These are phyloP conservation scores for Ctenosaura bakeri DNA, from an alignment of 2,797 vertebrate species.

Conservation along the genomic window DNA sequence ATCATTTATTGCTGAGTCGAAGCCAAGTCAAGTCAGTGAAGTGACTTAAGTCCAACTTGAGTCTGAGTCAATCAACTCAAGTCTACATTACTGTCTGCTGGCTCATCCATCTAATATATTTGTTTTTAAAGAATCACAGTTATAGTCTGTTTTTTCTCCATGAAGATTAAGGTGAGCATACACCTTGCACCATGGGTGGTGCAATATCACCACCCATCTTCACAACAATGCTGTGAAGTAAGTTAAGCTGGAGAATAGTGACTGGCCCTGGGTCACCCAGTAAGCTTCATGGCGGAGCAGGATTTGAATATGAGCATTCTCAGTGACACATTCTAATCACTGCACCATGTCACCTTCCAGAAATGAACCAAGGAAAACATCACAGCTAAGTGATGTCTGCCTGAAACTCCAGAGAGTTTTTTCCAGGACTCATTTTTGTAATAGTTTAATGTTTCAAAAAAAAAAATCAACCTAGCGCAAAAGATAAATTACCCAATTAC, in stretches of 20 bases:
- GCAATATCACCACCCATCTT: not conserved
- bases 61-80: too few relatives aligned
- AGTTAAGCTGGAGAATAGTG: not conserved
- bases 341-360: not conserved
- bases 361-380: not conserved
- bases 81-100: too few relatives aligned
- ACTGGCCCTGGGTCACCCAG: not conserved
- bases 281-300: not conserved
- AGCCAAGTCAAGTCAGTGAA: too few relatives aligned
- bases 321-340: not conserved
- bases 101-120: not conserved
- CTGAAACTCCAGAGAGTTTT: too few relatives aligned
- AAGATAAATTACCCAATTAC: too few relatives aligned
- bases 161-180: not conserved
- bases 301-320: not conserved
- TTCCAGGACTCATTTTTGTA: too few relatives aligned
- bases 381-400: not conserved
- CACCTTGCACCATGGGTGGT: not conserved
- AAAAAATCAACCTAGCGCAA: too few relatives aligned
- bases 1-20: too few relatives aligned
- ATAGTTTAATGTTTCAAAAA: too few relatives aligned
- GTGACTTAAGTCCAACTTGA: too few relatives aligned
- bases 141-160: not conserved
- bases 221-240: not conserved
- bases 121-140: not conserved